phyloP scores from a whole-genome alignment of 2,888 invertebrate species.

The Leptopterna dolabrata region DNA sequence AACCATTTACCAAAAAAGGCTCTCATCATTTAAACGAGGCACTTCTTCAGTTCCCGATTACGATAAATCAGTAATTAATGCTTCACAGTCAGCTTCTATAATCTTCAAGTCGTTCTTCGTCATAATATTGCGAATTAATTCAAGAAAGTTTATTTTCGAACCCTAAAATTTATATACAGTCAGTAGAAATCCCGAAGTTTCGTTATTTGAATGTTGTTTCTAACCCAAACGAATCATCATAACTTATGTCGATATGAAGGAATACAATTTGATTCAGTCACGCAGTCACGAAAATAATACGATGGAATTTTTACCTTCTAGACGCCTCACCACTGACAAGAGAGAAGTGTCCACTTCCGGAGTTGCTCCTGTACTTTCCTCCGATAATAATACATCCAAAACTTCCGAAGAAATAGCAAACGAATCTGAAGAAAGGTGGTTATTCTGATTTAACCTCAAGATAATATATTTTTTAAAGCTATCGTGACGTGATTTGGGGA shows the following conservation, averaged over 20 bases:
- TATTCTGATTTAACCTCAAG: neutral
- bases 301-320: conserved; percentile 40
- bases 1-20: too few species aligned
- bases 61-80: too few species aligned
- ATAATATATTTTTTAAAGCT: neutral
- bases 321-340: neutral
- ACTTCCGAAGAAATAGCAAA: neutral
- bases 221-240: neutral
- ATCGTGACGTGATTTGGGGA: neutral
- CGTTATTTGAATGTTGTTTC: too few species aligned
- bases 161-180: too few species aligned
- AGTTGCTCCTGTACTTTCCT: conserved; percentile 6
- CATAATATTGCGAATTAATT: too few species aligned
- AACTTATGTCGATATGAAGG: neutral
- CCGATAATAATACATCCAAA: conserved; percentile 30
- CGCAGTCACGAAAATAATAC: neutral
- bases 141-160: too few species aligned
- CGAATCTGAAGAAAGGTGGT: conserved; percentile 35
- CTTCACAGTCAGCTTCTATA: too few species aligned
- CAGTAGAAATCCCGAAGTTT: too few species aligned
- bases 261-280: neutral
- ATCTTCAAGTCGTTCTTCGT: too few species aligned
- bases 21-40: too few species aligned
- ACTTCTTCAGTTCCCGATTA: too few species aligned
- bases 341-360: conserved; percentile 4